Evolutionary conservation across 2,113 vertebrate species (phyloP).

Genomic region (Coregonus clupeaformis): DNA sequence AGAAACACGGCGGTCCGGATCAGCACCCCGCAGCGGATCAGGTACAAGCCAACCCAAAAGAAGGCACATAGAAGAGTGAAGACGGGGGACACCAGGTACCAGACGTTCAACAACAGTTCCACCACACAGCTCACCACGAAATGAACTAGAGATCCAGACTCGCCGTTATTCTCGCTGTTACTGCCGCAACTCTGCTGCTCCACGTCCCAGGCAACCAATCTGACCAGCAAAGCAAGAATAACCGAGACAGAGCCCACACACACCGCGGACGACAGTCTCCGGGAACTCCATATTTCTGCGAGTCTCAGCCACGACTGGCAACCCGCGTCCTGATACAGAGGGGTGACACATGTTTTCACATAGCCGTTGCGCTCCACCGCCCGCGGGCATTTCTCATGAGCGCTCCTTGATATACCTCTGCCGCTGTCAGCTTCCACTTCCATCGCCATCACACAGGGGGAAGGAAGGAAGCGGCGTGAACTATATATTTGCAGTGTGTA

Average conservation of each 20-base stretch:
- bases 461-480: conserved; percentile 23
- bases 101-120: conserved; percentile 71
- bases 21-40: conserved; percentile 79
- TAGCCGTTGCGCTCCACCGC: conserved; percentile 63
- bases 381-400: conserved; percentile 60
- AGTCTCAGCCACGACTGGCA: conserved; percentile 54
- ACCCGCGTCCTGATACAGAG: conserved; percentile 47
- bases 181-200: conserved; percentile 8
- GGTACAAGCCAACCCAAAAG: conserved; percentile 81
- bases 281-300: conserved; percentile 62
- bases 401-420: conserved; percentile 56
- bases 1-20: conserved; percentile 74
- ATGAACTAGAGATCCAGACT: conserved; percentile 53
- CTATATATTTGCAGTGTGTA: conserved; percentile 5
- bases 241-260: conserved; percentile 77
- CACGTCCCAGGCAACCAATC: conserved; percentile 75
- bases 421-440: conserved; percentile 58
- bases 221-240: conserved; percentile 75
- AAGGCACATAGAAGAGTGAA: conserved; percentile 80
- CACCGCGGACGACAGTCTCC: conserved; percentile 74
- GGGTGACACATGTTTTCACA: conserved; percentile 58
- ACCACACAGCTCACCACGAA: conserved; percentile 61
- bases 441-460: conserved; percentile 57
- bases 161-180: conserved; percentile 54
- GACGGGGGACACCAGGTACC: conserved; percentile 69